Conservation (phyloP, 35 echinoderm and acorn worm species). For the Patiria miniata region DNA sequence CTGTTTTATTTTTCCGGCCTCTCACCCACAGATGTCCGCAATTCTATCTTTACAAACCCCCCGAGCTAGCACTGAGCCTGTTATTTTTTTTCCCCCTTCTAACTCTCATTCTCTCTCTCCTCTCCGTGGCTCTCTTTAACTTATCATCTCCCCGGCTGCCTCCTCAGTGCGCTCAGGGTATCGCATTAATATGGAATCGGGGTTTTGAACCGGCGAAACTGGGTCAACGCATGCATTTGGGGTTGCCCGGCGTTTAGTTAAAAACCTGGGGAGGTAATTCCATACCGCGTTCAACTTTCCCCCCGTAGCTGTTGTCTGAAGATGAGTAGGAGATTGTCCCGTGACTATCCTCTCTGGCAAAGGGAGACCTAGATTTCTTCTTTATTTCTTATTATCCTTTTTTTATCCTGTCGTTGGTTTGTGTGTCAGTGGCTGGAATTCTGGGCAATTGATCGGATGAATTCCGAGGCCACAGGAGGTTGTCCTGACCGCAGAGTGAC, state of each 20-base stretch:
- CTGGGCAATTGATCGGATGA: not conserved
- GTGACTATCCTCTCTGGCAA: not conserved
- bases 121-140: too few relatives aligned
- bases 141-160: too few relatives aligned
- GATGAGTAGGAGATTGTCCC: not conserved
- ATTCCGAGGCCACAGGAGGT: too few relatives aligned
- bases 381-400: not conserved
- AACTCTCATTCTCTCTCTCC: too few relatives aligned
- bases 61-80: constrained; percentile 26
- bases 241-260: not conserved
- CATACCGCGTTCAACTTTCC: constrained; percentile 12
- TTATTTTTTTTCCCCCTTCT: constrained; percentile 18
- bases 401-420: not conserved
- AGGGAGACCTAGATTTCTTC: constrained; percentile 5
- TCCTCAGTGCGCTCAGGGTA: not conserved
- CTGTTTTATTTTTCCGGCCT: constrained; percentile 8
- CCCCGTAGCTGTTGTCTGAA: constrained; percentile 1
- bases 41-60: constrained; percentile 28
- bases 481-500: too few relatives aligned
- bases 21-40: constrained; percentile 26
- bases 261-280: constrained; percentile 26
- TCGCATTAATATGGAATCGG: constrained; percentile 21
- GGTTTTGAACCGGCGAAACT: constrained; percentile 17
- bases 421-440: constrained; percentile 1
- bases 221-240: constrained; percentile 27